Percentiles rank a stretch among this genome's conserved stretches.
Evolutionary conservation across 2,888 invertebrate genomes (phyloP).

Genomic region (Saturnia japonica): DNA sequence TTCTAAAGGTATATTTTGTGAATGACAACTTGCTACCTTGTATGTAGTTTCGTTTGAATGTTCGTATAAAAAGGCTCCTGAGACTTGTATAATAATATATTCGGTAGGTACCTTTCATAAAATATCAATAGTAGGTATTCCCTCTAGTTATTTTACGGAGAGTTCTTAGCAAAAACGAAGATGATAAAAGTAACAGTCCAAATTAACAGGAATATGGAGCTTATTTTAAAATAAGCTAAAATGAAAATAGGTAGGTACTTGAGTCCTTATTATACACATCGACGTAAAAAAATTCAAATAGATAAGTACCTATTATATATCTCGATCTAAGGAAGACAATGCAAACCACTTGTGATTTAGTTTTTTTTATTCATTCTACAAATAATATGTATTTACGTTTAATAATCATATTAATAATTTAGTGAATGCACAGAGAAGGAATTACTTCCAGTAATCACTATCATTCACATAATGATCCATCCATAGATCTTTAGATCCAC

Average conservation of each 20-base stretch:
- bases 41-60: slow-evolving; percentile 11
- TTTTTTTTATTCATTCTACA: too few species aligned
- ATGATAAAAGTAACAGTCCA: slow-evolving; percentile 2
- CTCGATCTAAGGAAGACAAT: background rate
- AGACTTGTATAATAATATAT: slow-evolving; percentile 2
- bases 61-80: slow-evolving; percentile 6
- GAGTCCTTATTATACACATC: background rate
- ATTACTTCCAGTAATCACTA: too few species aligned
- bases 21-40: slow-evolving; percentile 11
- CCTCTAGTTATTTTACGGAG: slow-evolving; percentile 1
- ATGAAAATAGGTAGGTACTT: background rate
- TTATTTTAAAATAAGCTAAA: background rate
- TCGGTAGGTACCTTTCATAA: background rate
- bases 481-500: too few species aligned
- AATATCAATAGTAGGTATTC: slow-evolving; percentile 1
- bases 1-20: slow-evolving; percentile 14
- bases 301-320: background rate
- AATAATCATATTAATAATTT: too few species aligned
- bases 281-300: background rate
- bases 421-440: too few species aligned
- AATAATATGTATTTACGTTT: too few species aligned
- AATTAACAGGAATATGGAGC: background rate
- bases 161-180: slow-evolving; percentile 3
- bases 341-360: too few species aligned
- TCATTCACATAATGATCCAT: too few species aligned